Base-by-base conservation (phyloP, 2,888 invertebrate genomes). In the Arctia plantaginis region DNA sequence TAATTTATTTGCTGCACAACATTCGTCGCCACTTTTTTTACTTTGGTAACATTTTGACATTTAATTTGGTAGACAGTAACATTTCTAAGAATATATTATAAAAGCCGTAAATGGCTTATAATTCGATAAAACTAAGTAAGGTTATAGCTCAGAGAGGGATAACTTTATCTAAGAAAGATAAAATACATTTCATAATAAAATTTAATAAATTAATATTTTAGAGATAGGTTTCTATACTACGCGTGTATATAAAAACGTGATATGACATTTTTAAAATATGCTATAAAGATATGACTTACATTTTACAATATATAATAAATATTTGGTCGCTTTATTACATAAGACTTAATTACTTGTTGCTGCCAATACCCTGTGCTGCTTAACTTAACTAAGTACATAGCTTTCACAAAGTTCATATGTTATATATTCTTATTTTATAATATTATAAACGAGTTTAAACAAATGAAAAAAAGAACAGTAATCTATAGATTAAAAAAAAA, bases 301-400 rank as follows among this genome's bases (percentile, higher is more conserved):
- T 30, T 62, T 62, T 62, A 62, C 41, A 44, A 27, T 41, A n/a
- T 18, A 35, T 20, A 30, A 44, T 47, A 30, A 27, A 47, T 47
- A n/a, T 47, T 41, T 39, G 27, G 15, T 12, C 30, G 30, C 62
- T 66, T 44, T 44, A 44, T 44, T 23, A 44, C 6, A 47, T 47
- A 12, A 67, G 30, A 30, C 27, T 65, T 79, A 79, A 30, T 62
- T 72, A 70, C 77, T 82, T 27, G 80, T 82, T 72, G 73, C 44
- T 51, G 68, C 79, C 27, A 73, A 47, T 67, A 67, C 67, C 47
- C 67, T 67, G 67, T 20, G 67, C 44, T 47, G 67, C 47, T 30
- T 47, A 67, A 67, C 20, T 67, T 27, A 66, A 41, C n/a, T 66
- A 67, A 30, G 33, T 67, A 47, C 20, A 47, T 13, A 44, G 23